A percentile compares a stretch with the other conserved stretches of the same genome.
These are phyloP conservation scores for Hypomesus transpacificus DNA, from an alignment of 2,113 vertebrate genomes.

Conservation along the genomic window DNA sequence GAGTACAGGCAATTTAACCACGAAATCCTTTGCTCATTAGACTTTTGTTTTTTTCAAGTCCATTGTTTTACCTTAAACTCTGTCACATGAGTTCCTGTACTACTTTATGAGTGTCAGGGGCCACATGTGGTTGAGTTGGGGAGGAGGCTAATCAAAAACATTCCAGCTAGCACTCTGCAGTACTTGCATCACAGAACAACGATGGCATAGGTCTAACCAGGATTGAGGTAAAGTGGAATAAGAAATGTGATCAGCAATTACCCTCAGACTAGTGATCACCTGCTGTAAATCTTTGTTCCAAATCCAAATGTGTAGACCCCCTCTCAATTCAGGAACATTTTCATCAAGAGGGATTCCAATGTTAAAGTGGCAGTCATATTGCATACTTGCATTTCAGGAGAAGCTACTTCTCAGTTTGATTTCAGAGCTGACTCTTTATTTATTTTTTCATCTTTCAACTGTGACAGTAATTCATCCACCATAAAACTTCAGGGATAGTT, in stretches of 20 bases:
- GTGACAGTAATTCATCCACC: slow-evolving; percentile 80
- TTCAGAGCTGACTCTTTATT: slow-evolving; percentile 39
- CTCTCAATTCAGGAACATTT: too few species aligned
- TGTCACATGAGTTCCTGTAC: slow-evolving; percentile 45
- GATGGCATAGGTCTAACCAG: background rate
- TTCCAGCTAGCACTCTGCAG: background rate
- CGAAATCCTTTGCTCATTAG: too few species aligned
- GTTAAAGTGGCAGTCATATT: too few species aligned
- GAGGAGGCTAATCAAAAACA: background rate
- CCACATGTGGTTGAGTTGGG: background rate
- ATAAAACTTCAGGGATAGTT: slow-evolving; percentile 86
- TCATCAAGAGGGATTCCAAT: too few species aligned
- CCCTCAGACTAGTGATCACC: too few species aligned
- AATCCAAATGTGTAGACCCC: too few species aligned
- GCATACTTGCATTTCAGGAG: too few species aligned
- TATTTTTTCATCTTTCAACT: slow-evolving; percentile 67
- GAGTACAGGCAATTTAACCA: too few species aligned
- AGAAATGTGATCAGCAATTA: slow-evolving; percentile 30
- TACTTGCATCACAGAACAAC: background rate
- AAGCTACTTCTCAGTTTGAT: slow-evolving; percentile 29
- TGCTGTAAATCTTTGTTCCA: too few species aligned
- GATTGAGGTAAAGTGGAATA: background rate
- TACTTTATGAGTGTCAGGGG: slow-evolving; percentile 53
- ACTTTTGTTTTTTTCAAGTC: too few species aligned
- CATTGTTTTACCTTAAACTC: background rate